Evolutionary conservation across 2,797 vertebrate species (phyloP).

Genomic region (Myiotriccus ornatus): DNA sequence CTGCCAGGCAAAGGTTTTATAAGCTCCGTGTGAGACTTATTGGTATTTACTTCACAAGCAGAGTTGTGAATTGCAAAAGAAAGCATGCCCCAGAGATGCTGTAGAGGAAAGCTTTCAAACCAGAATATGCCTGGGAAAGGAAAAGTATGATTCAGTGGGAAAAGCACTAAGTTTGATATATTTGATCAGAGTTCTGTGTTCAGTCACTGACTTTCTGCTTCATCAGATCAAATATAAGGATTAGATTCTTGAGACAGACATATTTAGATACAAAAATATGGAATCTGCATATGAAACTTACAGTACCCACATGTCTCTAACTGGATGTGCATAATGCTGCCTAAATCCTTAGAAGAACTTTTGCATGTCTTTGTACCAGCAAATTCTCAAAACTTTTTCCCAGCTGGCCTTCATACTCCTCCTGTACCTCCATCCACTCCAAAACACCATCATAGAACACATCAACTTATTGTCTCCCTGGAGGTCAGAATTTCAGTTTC

Average conservation of each 20-base stretch:
- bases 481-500: not conserved
- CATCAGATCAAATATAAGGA: not conserved
- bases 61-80: slow-evolving; percentile 47
- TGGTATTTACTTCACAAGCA: slow-evolving; percentile 48
- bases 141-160: not conserved
- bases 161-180: not conserved
- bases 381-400: not conserved
- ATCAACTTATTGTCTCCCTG: not conserved
- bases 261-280: not conserved
- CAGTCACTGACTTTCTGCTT: not conserved
- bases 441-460: not conserved
- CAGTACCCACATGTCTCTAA: not conserved
- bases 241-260: not conserved
- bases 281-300: not conserved
- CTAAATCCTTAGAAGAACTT: not conserved
- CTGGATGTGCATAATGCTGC: not conserved
- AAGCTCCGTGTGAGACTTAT: not conserved
- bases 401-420: not conserved
- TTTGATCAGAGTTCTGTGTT: not conserved
- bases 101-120: slow-evolving; percentile 30
- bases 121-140: not conserved
- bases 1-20: slow-evolving; percentile 28
- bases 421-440: not conserved
- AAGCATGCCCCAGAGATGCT: slow-evolving; percentile 5
- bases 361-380: not conserved